Evolutionary conservation across 2,113 vertebrate species (phyloP), one percentile per base, ranked within the genome.

Genomic region (Rhynchomys soricoides): DNA sequence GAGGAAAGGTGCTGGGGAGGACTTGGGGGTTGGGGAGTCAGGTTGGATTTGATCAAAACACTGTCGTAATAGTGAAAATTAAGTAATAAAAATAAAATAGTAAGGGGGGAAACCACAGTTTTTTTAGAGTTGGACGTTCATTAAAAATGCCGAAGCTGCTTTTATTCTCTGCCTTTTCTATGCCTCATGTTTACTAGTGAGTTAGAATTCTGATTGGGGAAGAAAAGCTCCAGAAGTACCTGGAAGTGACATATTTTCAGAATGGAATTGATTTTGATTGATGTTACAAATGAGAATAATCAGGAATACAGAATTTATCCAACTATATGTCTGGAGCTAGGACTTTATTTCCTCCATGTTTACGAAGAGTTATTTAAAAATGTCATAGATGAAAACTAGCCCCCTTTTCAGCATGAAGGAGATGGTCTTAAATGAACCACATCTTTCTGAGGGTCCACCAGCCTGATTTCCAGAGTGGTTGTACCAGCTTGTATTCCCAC

Each of bases 311-410:
- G 11, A 91, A 81, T 94, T 88, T 8, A 87, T 88, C 43, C 34
- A 48, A 64, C 24, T 95, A 31, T 68, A 94, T 57, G 68, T 92
- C 75, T 78, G 21, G 3, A 52, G 48, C 59, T 79, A 87, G 83
- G 34, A 13, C 66, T 91, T 62, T 22, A 89, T 86, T 94, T 10
- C 1, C 43, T 97, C 22, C 15, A 78, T 83, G 31, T 45, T 87
- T 95, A 68, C 66, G 43, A 78, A 74, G n/a, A 93, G 31, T 71
- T 22, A 59, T 86, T 93, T 97, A 48, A 71, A 96, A 95, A 90
- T 29, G 57, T 0, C 50, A 40, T 31, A 64, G 11, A 34, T 89
- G 34, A 89, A 96, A 93, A 21, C 26, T 45, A 19, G 79, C 7
- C 43, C 24, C 29, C 77, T 92, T 79, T 88, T 94, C 16, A 52